Conservation (phyloP, 2,797 vertebrate genomes). For the Catharus ustulatus region DNA sequence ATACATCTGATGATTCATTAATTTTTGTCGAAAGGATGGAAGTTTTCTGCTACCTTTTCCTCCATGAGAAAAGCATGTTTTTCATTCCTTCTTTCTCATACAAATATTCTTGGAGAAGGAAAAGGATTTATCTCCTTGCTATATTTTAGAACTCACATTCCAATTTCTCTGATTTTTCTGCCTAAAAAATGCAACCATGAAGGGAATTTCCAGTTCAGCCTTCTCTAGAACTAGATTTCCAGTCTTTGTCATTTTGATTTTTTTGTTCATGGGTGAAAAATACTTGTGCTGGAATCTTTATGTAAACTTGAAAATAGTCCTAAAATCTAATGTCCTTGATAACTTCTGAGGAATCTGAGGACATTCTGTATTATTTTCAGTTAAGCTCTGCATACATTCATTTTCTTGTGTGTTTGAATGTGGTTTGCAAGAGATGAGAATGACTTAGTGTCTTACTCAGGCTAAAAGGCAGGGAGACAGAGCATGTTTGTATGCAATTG, state of each 20-base stretch:
- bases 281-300: neutral
- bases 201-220: neutral
- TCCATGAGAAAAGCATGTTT: neutral
- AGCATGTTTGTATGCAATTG: neutral
- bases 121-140: neutral
- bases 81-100: neutral
- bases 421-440: neutral
- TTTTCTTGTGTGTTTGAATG: neutral
- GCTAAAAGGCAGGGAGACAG: neutral
- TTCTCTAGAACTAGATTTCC: neutral
- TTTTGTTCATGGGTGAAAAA: neutral
- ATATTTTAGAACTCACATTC: neutral
- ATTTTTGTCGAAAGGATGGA: neutral
- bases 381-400: neutral
- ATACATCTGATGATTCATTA: neutral
- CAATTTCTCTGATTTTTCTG: neutral
- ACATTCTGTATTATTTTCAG: neutral
- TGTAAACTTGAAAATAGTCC: neutral
- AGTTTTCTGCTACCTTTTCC: neutral
- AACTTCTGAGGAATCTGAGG: neutral
- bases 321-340: neutral
- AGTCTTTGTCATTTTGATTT: neutral
- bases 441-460: neutral
- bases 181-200: neutral
- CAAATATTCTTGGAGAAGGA: neutral